Evolutionary conservation across 2,888 invertebrate species (phyloP).

Genomic region (Nephrotoma flavescens): DNA sequence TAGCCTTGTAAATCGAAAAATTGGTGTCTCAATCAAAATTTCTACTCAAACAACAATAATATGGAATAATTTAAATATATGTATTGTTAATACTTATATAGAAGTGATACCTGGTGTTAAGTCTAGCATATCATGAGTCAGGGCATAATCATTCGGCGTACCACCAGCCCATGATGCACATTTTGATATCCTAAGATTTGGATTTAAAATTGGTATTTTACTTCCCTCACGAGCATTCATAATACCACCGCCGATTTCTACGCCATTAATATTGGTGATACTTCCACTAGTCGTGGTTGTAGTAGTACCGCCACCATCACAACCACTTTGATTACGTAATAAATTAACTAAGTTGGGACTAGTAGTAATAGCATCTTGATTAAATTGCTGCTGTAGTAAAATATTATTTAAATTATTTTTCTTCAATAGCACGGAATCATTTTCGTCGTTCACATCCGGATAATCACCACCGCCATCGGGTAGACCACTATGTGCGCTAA

Average conservation of each 20-base stretch:
- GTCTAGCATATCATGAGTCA: conserved; percentile 31
- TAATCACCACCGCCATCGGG: not conserved
- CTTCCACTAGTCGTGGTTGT: conserved; percentile 11
- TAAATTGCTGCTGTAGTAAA: not conserved
- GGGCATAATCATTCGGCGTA: conserved; percentile 22
- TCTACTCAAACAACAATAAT: not conserved
- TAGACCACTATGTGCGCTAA: not conserved
- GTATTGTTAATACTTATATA: not conserved
- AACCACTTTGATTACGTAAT: not conserved
- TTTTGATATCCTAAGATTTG: conserved; percentile 45
- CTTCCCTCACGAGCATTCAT: conserved; percentile 29
- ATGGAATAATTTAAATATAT: not conserved
- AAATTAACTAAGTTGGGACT: conserved; percentile 14
- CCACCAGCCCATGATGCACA: conserved; percentile 54
- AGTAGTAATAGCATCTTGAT: conserved; percentile 13
- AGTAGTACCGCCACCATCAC: not conserved
- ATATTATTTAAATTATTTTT: conserved; percentile 3
- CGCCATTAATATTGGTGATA: conserved; percentile 7
- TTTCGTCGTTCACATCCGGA: not conserved
- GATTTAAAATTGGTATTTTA: conserved; percentile 46
- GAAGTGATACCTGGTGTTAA: conserved; percentile 37
- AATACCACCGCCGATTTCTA: not conserved
- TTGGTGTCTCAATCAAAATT: not conserved
- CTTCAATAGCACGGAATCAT: not conserved
- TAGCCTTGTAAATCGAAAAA: not conserved